Evolutionary conservation across 2,797 vertebrate genomes (phyloP), one percentile per base, ranked within the genome.

Genomic region (Benthosema pterotum): DNA sequence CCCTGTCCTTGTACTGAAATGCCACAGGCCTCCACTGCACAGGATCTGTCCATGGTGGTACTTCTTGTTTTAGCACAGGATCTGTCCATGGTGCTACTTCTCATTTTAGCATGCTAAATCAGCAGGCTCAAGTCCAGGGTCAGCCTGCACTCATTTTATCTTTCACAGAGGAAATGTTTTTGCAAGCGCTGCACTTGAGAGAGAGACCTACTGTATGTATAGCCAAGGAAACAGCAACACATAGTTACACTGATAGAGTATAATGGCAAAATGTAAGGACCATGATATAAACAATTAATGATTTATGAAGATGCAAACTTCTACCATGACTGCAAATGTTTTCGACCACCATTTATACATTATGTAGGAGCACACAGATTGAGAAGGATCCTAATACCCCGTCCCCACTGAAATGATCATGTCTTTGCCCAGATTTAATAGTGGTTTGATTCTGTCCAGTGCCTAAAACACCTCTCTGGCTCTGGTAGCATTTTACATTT

Each of bases 11-110:
- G 60, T 54, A 42, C 60, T 54, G 42, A 63, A 32, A 47, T 63
- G 63, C 71, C 74, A 80, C 42, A 17, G 42, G 65, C 67, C 70
- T 48, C 60, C 59, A n/a, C 54, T 18, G 42, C 51, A 58, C 82
- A 67, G 80, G 75, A 74, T 59, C 81, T 80, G 78, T 83, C 84
- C 63, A 0, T 61, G 78, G 72, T 84, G 81, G 86, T 84, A 82
- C 82, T 77, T 67, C 75, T 82, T 74, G 54, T 74, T 84, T 83
- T 85, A 80, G 73, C 76, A 70, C 82, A 67, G 80, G 75, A 74
- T 59, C 81, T 80, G 78, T 83, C 84, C 63, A 0, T 61, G 78
- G 72, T 84, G 81, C 87, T 84, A 82, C 82, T 77, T 67, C 75
- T 82, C 76, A 56, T 74, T 84, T 83, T 85, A 80, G 73, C 76